Percentiles rank a stretch among this genome's conserved stretches.
Evolutionary conservation across 2,797 vertebrate genomes (phyloP).

Genomic region (Sebastolobus alascanus): DNA sequence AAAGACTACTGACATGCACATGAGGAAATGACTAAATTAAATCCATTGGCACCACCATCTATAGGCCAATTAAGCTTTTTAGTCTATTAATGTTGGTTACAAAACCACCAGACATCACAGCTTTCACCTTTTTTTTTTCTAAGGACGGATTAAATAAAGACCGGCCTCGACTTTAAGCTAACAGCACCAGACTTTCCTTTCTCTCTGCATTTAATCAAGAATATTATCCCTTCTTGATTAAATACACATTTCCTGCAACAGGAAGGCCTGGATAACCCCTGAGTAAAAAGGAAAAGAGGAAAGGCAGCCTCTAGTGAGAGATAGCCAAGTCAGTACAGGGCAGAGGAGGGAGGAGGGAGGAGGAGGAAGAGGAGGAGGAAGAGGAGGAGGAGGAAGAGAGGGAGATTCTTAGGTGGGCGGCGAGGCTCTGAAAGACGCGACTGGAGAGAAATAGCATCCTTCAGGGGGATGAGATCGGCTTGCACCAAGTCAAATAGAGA

Average conservation of each 20-base stretch:
- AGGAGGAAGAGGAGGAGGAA: background rate
- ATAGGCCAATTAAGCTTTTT: constrained; percentile 3
- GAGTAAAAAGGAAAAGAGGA: constrained; percentile 41
- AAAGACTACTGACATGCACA: constrained; percentile 2
- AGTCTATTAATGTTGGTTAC: constrained; percentile 17
- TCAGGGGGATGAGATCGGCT: constrained; percentile 49
- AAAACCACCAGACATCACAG: constrained; percentile 16
- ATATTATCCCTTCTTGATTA: constrained; percentile 48
- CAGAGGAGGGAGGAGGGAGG: constrained; percentile 1
- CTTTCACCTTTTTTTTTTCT: constrained; percentile 5
- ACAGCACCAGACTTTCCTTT: constrained; percentile 29
- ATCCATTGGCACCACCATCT: constrained; percentile 2
- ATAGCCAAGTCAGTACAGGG: constrained; percentile 24
- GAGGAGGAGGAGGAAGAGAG: constrained; percentile 35
- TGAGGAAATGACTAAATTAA: constrained; percentile 10
- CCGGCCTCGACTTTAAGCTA: background rate
- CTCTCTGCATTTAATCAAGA: constrained; percentile 50
- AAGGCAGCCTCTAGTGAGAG: constrained; percentile 32
- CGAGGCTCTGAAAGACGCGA: constrained; percentile 54
- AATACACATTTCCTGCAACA: constrained; percentile 68
- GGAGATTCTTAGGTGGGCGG: constrained; percentile 26
- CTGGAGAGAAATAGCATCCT: constrained; percentile 49
- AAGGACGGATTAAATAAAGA: constrained; percentile 32
- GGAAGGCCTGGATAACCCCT: constrained; percentile 56
- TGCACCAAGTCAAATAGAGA: constrained; percentile 30